These are phyloP conservation scores for Cenopis cana DNA, from an alignment of 2,888 invertebrate genomes.

Conservation along the genomic window DNA sequence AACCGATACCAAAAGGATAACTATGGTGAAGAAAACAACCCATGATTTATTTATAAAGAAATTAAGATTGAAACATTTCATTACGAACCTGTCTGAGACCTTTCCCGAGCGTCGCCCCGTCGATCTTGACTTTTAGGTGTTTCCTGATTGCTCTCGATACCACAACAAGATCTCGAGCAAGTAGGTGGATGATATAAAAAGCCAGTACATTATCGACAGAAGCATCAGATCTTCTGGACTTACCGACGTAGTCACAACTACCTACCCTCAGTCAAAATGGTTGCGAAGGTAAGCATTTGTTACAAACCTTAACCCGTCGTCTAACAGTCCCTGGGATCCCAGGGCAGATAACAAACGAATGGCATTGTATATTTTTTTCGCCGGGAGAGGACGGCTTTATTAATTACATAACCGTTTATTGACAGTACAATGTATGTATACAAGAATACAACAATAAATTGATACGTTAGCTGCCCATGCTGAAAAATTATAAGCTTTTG, in stretches of 20 bases:
- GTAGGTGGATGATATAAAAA: constrained; percentile 70
- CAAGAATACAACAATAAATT: too few relatives aligned
- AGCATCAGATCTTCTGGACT: constrained; percentile 66
- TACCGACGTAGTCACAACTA: constrained; percentile 70
- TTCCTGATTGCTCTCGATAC: constrained; percentile 75
- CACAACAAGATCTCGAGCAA: constrained; percentile 62
- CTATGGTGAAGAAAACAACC: constrained; percentile 25
- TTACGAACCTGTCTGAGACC: constrained; percentile 50
- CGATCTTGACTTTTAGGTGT: constrained; percentile 77
- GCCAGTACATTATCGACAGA: constrained; percentile 45
- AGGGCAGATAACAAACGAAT: too few relatives aligned
- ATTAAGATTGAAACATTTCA: constrained; percentile 29
- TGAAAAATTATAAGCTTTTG: too few relatives aligned
- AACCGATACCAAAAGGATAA: constrained; percentile 14
- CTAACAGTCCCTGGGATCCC: too few relatives aligned
- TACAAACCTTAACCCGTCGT: too few relatives aligned
- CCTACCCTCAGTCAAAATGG: constrained; percentile 63
- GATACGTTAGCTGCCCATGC: too few relatives aligned
- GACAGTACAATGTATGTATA: too few relatives aligned
- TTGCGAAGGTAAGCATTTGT: constrained; percentile 68
- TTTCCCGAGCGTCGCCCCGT: constrained; percentile 66
- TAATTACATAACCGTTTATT: too few relatives aligned
- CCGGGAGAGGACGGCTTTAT: too few relatives aligned
- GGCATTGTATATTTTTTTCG: too few relatives aligned
- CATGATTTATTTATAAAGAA: constrained; percentile 28